Percentiles rank a stretch among this genome's conserved stretches.
phyloP scores from a whole-genome alignment of 2,797 vertebrate species.

The Fistularia tabacaria region DNA sequence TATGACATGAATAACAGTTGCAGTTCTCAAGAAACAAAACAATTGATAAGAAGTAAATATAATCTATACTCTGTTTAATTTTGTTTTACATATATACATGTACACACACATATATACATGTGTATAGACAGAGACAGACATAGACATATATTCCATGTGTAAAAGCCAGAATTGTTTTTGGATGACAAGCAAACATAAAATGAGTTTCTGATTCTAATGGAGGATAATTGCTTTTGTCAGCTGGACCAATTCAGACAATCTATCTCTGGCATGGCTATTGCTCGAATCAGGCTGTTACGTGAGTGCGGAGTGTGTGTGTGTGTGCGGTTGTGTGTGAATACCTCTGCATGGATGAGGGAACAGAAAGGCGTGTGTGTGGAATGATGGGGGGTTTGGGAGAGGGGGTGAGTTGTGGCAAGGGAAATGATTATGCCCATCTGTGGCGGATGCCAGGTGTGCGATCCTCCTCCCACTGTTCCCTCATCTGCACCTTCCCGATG shows the following conservation, averaged over 20 bases:
- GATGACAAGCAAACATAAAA: conserved; percentile 27
- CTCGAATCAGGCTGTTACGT: conserved; percentile 27
- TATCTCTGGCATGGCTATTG: conserved; percentile 38
- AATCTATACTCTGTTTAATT: too few species aligned
- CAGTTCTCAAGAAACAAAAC: too few species aligned
- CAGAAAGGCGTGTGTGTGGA: conserved; percentile 33
- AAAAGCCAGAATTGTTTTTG: conserved; percentile 9
- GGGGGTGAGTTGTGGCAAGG: conserved; percentile 53
- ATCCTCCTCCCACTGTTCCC: conserved; percentile 26
- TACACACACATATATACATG: too few species aligned
- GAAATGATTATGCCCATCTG: conserved; percentile 80
- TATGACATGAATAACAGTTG: too few species aligned
- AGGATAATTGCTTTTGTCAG: conserved; percentile 63
- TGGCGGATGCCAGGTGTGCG: conserved; percentile 77
- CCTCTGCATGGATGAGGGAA: conserved; percentile 36
- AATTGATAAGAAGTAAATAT: too few species aligned
- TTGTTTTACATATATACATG: too few species aligned
- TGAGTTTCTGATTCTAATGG: conserved; percentile 38
- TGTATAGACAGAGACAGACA: background rate
- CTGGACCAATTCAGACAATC: conserved; percentile 41
- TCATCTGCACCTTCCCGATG: conserved; percentile 46
- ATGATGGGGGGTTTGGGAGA: conserved; percentile 21
- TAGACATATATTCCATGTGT: conserved; percentile 4
- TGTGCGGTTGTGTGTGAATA: conserved; percentile 26
- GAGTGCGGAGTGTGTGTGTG: conserved; percentile 19